Percentiles rank a stretch among this genome's conserved stretches.
phyloP scores from a whole-genome alignment of 2,797 vertebrate genomes.

The Sarcophilus harrisii region DNA sequence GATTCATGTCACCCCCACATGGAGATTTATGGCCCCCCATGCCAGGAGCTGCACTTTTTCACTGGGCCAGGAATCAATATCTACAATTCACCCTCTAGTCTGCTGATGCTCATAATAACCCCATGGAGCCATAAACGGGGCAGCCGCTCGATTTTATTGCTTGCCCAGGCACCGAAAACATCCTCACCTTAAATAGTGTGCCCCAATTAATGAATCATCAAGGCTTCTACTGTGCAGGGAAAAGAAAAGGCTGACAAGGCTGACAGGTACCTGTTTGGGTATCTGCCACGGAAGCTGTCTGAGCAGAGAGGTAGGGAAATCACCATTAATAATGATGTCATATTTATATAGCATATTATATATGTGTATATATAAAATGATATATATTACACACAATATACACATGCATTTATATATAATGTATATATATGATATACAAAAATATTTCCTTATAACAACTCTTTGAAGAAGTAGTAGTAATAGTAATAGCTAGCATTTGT shows the following conservation, averaged over 20 bases:
- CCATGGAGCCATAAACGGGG: constrained; percentile 73
- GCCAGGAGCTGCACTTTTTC: constrained; percentile 72
- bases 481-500: background rate
- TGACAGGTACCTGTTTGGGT: background rate
- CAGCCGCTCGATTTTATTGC: constrained; percentile 75
- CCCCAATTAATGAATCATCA: constrained; percentile 76
- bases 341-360: background rate
- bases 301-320: background rate
- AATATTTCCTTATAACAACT: background rate
- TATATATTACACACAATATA: background rate
- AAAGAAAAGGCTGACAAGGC: background rate
- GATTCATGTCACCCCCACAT: constrained; percentile 71
- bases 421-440: background rate
- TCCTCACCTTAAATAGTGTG: constrained; percentile 58
- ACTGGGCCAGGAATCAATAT: constrained; percentile 79
- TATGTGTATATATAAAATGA: background rate
- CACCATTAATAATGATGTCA: background rate
- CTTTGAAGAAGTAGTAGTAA: background rate
- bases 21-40: constrained; percentile 73
- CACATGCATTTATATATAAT: background rate
- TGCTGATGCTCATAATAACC: constrained; percentile 71
- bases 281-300: background rate
- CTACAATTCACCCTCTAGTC: constrained; percentile 72
- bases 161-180: constrained; percentile 71
- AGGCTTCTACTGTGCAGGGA: constrained; percentile 42